Evolutionary conservation across 2,113 vertebrate genomes (phyloP), one percentile per base, ranked within the genome.

Genomic region (Paracanthobrama guichenoti): DNA sequence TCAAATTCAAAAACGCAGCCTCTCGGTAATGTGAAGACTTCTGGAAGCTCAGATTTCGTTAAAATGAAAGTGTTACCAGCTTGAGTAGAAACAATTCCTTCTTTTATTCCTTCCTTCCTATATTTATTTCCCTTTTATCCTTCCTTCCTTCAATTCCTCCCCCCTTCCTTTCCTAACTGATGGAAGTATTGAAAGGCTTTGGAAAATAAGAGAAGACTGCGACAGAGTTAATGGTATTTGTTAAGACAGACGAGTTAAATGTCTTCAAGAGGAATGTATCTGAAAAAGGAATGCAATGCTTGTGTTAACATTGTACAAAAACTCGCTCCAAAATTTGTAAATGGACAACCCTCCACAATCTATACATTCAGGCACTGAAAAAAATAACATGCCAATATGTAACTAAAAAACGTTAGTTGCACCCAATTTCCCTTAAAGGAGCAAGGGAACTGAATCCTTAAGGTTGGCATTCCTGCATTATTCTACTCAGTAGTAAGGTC

Each of bases 231-330:
- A 93, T 92, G 93, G 88, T 92, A 93, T 93, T 92, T 91, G 91
- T 92, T 89, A 91, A 93, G 92, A 94, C 91, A 92, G 89, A 91
- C 91, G 91, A 89, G 91, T 82, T 92, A 88, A 86, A 86, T 88
- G 66, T 91, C 92, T 89, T 91, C 90, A 91, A 93, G 91, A 93
- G 93, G 93, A 94, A 94, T 94, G 93, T 94, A 92, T 94, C 92
- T 93, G 93, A 94, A 94, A 94, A 94, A 93, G 93, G 93, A 94
- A 94, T 94, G 93, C 93, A 93, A 94, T 93, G 93, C 92, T 88
- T 88, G 91, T 94, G 93, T 92, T 93, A 86, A 93, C 92, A 94
- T 92, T 91, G 91, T 92, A 91, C 93, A 94, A 93, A 94, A 94
- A 94, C 31, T 71, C 48, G 91, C 91, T 94, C 90, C 89, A 91